Percentiles rank a stretch among this genome's conserved stretches.
phyloP scores from a whole-genome alignment of 2,113 vertebrate genomes.

The Illadopsis cleaveri region DNA sequence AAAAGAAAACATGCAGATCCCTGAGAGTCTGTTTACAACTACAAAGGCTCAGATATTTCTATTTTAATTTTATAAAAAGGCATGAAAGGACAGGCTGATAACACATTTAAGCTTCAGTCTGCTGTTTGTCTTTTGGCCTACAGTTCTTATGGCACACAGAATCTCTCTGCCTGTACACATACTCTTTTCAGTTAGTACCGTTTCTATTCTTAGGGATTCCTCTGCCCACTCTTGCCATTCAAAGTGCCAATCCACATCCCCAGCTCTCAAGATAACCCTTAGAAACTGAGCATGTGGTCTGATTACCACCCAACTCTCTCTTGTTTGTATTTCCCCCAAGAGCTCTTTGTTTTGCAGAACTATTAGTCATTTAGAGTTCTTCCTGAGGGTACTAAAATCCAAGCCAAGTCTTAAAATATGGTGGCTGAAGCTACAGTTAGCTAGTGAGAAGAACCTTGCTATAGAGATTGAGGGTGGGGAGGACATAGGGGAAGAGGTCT shows the following conservation, averaged over 20 bases:
- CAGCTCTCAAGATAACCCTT: not conserved
- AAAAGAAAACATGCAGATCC: not conserved
- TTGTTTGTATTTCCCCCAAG: not conserved
- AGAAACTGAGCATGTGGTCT: not conserved
- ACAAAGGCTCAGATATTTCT: not conserved
- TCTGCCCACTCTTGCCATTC: not conserved
- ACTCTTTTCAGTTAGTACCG: not conserved
- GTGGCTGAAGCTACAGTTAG: not conserved
- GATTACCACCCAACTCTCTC: not conserved
- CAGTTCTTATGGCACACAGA: not conserved
- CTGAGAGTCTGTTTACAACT: not conserved
- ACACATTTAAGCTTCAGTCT: not conserved
- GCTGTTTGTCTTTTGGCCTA: not conserved
- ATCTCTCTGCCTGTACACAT: not conserved
- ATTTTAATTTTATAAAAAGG: not conserved
- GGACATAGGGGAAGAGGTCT: not conserved
- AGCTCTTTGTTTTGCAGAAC: not conserved
- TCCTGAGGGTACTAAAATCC: not conserved
- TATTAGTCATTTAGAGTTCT: not conserved
- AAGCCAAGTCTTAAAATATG: not conserved
- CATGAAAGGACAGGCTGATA: not conserved
- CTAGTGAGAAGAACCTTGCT: not conserved
- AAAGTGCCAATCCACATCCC: not conserved
- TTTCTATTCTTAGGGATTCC: not conserved
- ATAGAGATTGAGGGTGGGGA: not conserved